phyloP scores from a whole-genome alignment of 1,140 invertebrate genomes.

The Carposina sasakii region DNA sequence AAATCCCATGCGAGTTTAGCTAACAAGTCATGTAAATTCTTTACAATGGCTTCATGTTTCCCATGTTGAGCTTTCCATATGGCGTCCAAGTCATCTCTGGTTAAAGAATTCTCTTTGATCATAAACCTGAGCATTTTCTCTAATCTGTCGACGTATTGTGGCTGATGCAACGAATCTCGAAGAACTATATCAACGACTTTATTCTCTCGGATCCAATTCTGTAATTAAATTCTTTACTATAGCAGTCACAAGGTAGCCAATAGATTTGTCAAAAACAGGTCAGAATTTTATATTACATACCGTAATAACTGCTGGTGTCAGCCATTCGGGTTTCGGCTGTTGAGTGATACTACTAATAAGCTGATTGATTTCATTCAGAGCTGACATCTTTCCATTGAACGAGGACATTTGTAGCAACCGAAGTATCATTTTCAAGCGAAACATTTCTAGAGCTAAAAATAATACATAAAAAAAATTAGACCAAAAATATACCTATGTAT shows the following conservation, averaged over 20 bases:
- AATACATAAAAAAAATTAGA: too few relatives aligned
- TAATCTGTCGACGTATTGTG: constrained; percentile 97
- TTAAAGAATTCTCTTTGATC: constrained; percentile 95
- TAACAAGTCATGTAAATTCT: constrained; percentile 96
- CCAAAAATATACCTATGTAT: too few relatives aligned
- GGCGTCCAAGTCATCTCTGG: constrained; percentile 92
- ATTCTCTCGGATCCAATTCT: constrained; percentile 98
- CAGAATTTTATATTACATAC: too few relatives aligned
- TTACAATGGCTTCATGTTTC: constrained; percentile 96
- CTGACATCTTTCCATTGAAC: constrained; percentile 99
- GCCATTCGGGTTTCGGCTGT: constrained; percentile 95
- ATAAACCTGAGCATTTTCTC: constrained; percentile 98
- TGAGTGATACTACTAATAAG: constrained; percentile 93
- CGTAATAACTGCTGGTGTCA: constrained; percentile 94
- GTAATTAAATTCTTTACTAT: constrained; percentile 22
- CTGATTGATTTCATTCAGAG: constrained; percentile 98
- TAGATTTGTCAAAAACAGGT: too few relatives aligned
- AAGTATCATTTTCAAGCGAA: constrained; percentile 96
- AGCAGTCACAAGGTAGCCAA: neutral
- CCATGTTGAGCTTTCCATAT: constrained; percentile 97
- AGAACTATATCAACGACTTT: constrained; percentile 96
- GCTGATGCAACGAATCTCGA: constrained; percentile 96
- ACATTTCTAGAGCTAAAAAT: constrained; percentile 93
- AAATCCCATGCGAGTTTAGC: constrained; percentile 99
- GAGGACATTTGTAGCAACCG: constrained; percentile 96